A percentile compares a stretch with the other conserved stretches of the same genome.
Conservation (phyloP, 2,797 vertebrate species). For the Ceryle rudis region DNA sequence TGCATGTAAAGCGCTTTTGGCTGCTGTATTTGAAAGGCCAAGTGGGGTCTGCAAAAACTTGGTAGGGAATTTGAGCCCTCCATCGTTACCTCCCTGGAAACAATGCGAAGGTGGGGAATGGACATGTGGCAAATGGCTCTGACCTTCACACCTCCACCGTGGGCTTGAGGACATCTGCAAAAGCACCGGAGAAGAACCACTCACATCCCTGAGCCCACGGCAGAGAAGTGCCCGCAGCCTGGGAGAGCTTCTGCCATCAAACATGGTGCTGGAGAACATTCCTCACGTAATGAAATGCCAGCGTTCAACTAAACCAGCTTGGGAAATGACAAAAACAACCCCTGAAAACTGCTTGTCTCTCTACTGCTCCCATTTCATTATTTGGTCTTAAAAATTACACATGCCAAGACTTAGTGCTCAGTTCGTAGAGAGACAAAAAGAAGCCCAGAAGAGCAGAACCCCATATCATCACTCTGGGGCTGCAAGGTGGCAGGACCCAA, state of each 20-base stretch:
- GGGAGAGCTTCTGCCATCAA: neutral
- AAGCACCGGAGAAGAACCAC: neutral
- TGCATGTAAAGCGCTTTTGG: neutral
- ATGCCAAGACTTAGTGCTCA: accelerated
- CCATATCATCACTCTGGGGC: accelerated
- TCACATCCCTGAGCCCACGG: accelerated
- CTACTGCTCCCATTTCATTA: neutral
- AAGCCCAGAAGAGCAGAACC: neutral
- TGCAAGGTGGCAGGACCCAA: neutral
- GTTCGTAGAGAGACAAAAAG: neutral
- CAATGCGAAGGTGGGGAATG: neutral
- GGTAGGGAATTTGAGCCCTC: neutral
- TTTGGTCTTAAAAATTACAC: neutral
- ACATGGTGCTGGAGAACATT: neutral
- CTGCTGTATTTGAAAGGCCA: neutral
- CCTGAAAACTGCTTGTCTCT: neutral
- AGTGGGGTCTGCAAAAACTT: neutral
- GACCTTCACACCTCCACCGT: neutral
- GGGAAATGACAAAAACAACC: neutral
- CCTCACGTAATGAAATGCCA: neutral
- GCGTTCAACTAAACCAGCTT: neutral
- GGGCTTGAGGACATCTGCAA: neutral
- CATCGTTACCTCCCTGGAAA: accelerated
- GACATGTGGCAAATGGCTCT: accelerated
- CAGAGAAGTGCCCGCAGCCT: neutral